Base-by-base conservation (phyloP, 2,797 vertebrate species). In the Myotis vivesi region DNA sequence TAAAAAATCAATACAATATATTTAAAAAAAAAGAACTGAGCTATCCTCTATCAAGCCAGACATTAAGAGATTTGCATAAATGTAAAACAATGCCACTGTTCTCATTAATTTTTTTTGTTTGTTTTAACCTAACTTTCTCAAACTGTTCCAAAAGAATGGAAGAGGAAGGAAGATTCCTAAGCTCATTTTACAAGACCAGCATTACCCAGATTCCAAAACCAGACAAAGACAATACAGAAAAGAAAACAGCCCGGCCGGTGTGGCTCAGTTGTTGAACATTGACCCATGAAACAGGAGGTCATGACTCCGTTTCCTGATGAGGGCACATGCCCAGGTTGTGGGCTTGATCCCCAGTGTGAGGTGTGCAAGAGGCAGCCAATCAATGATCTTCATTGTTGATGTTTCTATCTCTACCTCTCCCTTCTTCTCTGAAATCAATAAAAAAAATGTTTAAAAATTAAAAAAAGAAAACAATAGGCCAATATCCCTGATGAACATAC, bases 11-110 rank as follows among this genome's bases (percentile, higher is more conserved):
- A 44, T 44, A 44, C 44, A 44, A 44, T 44, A 44, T 11, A 44
- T 44, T 44, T 44, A 0, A 9, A 44, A 44, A 44, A 44, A 44
- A 73, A 85, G 23, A 79, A 80, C 8, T 41, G 36, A 91, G 79
- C 33, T 89, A 30, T 64, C n/a, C 25, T 76, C n/a, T 91, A 36
- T 91, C 23, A 91, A 88, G 77, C 38, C 64, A 88, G 79, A 33
- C 33, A 36, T 80, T 64, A 83, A 82, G 72, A 80, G 44, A 75
- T 69, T 92, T 69, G 13, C 59, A 71, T 92, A 86, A 66, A 91
- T 79, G 64, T 88, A 73, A 94, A 79, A 75, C 64, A 80, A 22
- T 84, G 55, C 28, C 11, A 84, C 13, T 86, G 9, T 81, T 81
- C 36, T 89, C 44, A 49, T n/a, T 86, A 81, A 41, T 44, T 64